These are phyloP conservation scores for Muscicapa adusta DNA, from an alignment of 2,113 vertebrate genomes.

Conservation along the genomic window DNA sequence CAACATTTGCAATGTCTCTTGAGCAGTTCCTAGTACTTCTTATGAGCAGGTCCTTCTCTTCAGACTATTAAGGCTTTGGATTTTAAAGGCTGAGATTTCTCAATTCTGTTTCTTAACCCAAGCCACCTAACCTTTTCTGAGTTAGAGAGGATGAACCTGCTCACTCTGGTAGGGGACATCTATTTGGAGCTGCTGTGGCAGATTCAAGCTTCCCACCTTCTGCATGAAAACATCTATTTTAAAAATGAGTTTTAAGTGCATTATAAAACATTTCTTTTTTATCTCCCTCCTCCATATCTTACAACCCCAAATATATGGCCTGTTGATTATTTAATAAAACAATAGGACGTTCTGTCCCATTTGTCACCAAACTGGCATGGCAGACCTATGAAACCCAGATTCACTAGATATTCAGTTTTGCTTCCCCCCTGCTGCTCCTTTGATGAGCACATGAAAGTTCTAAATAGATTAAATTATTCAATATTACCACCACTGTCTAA, in stretches of 20 bases:
- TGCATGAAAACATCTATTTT: neutral
- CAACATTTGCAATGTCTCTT: neutral
- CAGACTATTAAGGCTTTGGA: neutral
- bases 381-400: neutral
- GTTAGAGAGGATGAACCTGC: neutral
- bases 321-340: neutral
- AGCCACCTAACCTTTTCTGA: neutral
- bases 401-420: neutral
- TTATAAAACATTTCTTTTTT: neutral
- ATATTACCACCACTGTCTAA: neutral
- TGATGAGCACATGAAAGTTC: neutral
- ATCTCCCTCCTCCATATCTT: neutral
- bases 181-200: neutral
- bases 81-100: neutral
- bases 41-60: neutral
- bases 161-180: neutral
- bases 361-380: neutral
- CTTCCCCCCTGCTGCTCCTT: neutral
- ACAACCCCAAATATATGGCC: neutral
- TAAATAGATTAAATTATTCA: slow-evolving; percentile 20
- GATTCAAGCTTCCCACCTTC: neutral
- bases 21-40: neutral
- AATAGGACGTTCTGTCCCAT: neutral
- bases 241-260: neutral
- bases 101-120: neutral